phyloP scores from a whole-genome alignment of 2,888 invertebrate genomes.

The Drosophila yooni region DNA sequence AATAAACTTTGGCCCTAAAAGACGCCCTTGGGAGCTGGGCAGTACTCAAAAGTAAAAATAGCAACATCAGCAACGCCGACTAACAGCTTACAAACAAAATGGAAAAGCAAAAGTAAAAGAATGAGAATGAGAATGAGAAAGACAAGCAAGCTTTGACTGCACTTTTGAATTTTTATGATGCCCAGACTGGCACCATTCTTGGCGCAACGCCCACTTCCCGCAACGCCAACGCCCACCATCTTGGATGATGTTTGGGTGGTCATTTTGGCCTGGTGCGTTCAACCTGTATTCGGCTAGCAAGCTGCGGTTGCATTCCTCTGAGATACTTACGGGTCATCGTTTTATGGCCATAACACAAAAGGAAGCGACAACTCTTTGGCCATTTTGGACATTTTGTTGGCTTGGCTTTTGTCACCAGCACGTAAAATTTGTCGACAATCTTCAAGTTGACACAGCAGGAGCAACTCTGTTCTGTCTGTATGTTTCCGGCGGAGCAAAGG shows the following conservation, averaged over 20 bases:
- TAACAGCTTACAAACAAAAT: slow-evolving; percentile 16
- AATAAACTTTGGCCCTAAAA: slow-evolving; percentile 41
- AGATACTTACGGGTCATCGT: slow-evolving; percentile 77
- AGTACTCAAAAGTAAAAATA: slow-evolving; percentile 32
- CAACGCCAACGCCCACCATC: slow-evolving; percentile 18
- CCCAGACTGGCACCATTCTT: slow-evolving; percentile 38
- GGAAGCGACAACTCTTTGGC: slow-evolving; percentile 50
- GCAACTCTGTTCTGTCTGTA: no score
- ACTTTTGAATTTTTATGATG: slow-evolving; percentile 58
- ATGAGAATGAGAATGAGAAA: not conserved
- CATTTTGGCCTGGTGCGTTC: slow-evolving; percentile 25
- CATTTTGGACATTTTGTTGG: slow-evolving; percentile 41
- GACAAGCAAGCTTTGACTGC: slow-evolving; percentile 44
- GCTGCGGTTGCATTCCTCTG: slow-evolving; percentile 52
- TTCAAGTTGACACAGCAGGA: slow-evolving; percentile 1
- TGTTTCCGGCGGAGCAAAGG: not conserved
- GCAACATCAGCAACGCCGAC: slow-evolving; percentile 66
- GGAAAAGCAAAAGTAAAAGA: not conserved
- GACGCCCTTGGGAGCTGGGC: slow-evolving; percentile 58
- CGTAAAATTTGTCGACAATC: slow-evolving; percentile 46
- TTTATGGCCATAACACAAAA: slow-evolving; percentile 51
- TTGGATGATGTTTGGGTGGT: slow-evolving; percentile 20
- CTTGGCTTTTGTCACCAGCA: slow-evolving; percentile 44
- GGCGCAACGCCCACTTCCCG: not conserved
- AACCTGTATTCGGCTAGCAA: slow-evolving; percentile 17